Evolutionary conservation across 2,888 invertebrate genomes (phyloP).

Genomic region (Lymantria monacha): DNA sequence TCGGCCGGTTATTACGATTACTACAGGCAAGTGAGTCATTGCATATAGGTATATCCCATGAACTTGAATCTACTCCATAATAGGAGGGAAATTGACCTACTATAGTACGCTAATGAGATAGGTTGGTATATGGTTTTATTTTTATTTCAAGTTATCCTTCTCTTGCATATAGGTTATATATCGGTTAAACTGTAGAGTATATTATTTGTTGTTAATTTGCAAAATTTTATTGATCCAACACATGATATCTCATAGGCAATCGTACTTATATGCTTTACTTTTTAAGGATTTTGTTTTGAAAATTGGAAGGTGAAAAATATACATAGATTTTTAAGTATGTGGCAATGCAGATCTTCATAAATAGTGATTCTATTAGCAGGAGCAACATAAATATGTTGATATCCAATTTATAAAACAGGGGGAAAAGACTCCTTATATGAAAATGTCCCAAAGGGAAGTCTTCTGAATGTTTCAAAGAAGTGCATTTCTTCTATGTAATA

Average conservation of each 20-base stretch:
- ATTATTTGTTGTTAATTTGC: constrained; percentile 79
- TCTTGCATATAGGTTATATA: no score
- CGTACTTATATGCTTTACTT: constrained; percentile 52
- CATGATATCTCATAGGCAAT: constrained; percentile 66
- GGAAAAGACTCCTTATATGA: constrained; percentile 61
- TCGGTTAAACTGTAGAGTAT: constrained; percentile 65
- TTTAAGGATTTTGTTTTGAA: constrained; percentile 69
- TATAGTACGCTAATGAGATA: no score
- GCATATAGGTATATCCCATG: no score
- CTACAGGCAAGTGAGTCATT: no score
- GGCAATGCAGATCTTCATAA: constrained; percentile 82
- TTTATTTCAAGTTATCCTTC: no score
- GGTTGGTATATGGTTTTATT: no score
- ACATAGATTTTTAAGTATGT: constrained; percentile 82
- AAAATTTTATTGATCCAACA: constrained; percentile 79
- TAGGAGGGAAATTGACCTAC: no score
- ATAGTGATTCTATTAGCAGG: constrained; percentile 67
- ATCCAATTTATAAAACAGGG: constrained; percentile 67
- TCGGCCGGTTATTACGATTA: no score
- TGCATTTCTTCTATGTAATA: constrained; percentile 96
- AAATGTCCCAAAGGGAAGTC: constrained; percentile 85
- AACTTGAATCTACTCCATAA: no score
- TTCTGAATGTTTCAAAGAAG: constrained; percentile 94
- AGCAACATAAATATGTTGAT: constrained; percentile 57
- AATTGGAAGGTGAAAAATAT: constrained; percentile 78